Conservation (phyloP, 2,888 invertebrate genomes). For the Aphodius sticticus region DNA sequence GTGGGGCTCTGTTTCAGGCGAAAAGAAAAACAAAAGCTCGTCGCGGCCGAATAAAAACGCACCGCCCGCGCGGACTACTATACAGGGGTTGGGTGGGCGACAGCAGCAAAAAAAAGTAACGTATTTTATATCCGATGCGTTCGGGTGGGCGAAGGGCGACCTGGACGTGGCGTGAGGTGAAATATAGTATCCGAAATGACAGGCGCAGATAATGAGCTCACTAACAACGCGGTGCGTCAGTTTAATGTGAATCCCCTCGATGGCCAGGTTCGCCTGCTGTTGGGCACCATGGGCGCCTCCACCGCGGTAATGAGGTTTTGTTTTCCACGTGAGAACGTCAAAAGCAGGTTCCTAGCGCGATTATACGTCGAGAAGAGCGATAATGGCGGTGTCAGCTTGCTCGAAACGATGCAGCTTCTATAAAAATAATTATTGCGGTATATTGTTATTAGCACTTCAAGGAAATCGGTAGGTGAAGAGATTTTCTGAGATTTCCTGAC, state of each 20-base stretch:
- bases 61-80: background rate
- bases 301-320: background rate
- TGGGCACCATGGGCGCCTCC: background rate
- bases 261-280: too few species aligned
- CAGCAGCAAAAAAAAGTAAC: background rate
- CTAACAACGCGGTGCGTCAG: background rate
- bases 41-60: background rate
- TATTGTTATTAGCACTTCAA: too few species aligned
- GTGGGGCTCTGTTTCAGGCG: background rate
- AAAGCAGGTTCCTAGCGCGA: background rate
- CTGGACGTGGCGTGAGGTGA: background rate
- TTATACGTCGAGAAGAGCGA: background rate
- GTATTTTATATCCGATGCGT: background rate
- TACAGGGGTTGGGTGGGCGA: too few species aligned
- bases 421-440: too few species aligned
- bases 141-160: background rate
- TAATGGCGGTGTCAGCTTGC: background rate
- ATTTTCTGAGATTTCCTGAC: too few species aligned
- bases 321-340: background rate
- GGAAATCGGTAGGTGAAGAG: too few species aligned
- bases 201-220: background rate
- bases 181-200: background rate
- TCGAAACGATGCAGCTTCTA: background rate
- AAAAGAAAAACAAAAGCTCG: conserved; percentile 4
- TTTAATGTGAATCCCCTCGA: background rate